Evolutionary conservation across 1,140 invertebrate species (phyloP).

Genomic region (Bombus pascuorum): DNA sequence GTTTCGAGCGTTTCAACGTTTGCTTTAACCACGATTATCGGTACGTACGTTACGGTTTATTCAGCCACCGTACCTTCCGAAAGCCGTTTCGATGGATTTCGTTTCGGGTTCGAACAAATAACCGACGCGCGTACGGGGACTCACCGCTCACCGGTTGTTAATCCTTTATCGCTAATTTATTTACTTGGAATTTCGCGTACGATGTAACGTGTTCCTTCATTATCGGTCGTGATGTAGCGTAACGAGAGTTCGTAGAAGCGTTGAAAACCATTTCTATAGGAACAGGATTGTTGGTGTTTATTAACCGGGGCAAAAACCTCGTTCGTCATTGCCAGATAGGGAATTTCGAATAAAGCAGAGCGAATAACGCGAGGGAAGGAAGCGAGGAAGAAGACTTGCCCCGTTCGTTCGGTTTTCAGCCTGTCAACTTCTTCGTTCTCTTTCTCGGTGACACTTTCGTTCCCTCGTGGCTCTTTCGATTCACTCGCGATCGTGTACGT

Average conservation of each 20-base stretch:
- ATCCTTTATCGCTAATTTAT: neutral
- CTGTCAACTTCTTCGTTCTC: too few relatives aligned
- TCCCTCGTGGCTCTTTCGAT: too few relatives aligned
- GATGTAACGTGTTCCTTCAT: neutral
- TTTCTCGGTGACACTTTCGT: too few relatives aligned
- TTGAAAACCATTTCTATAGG: neutral
- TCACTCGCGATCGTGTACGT: too few relatives aligned
- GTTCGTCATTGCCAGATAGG: neutral
- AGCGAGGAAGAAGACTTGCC: too few relatives aligned
- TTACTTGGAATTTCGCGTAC: neutral
- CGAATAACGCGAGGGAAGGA: neutral
- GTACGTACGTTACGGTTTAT: slow-evolving; percentile 9
- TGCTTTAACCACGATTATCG: slow-evolving; percentile 8
- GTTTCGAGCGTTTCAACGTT: neutral
- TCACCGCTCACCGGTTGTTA: too few relatives aligned
- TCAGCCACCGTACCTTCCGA: neutral
- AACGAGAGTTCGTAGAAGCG: neutral
- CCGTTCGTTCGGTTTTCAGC: too few relatives aligned
- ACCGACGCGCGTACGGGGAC: too few relatives aligned
- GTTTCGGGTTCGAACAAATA: too few relatives aligned
- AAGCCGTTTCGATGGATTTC: neutral
- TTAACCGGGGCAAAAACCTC: neutral
- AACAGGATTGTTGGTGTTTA: neutral
- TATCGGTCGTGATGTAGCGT: neutral
- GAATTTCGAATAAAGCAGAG: neutral